Base-by-base conservation (phyloP, 2,797 vertebrate genomes). In the Sternarchorhynchus goeldii region DNA sequence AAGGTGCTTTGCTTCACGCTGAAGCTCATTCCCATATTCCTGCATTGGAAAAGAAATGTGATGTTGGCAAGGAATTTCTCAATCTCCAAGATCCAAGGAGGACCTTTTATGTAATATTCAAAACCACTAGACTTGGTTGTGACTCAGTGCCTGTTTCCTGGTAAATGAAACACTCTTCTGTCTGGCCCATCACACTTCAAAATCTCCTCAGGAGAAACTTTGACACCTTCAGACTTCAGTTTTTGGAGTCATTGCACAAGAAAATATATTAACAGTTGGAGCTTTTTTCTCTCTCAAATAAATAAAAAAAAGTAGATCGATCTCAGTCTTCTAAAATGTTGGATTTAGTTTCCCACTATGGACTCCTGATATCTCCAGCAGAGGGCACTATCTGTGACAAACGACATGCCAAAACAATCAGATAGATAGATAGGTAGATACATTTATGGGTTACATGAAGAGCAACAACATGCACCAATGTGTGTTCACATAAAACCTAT, bases 311-410 rank as follows among this genome's bases (percentile, higher is more conserved):
- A 10, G 8, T 50, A 50, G 45, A 14, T 14, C 53, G 16, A 68
- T n/a, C 36, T 45, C 18, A 39, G 6, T 64, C 62, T 64, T 10
- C 39, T 3, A 36, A 36, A 41, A 41, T 41, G 39, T 41, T 41
- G 39, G 39, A 12, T 45, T 41, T 2, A 41, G 41, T 21, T 65
- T 56, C n/a, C 7, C 14, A 36, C 34, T 34, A 12, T 32, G 21
- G 5, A 70, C 36, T 6, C 4, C 58, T 36, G 41, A 18, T 25
- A 8, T 55, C 4, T 63, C 57, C 75, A 70, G 66, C 66, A 77
- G 66, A 70, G 39, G 58, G 18, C 75, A 70, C 39, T 25, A 16
- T 77, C 14, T 53, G 12, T 12, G 45, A 50, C 8, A 50, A 62
- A 2, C 16, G 6, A 62, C 34, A 7, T 31, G 3, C 16, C 7